These are phyloP conservation scores for Ceyx melanurus DNA, from an alignment of 2,113 vertebrate genomes.

Conservation along the genomic window DNA sequence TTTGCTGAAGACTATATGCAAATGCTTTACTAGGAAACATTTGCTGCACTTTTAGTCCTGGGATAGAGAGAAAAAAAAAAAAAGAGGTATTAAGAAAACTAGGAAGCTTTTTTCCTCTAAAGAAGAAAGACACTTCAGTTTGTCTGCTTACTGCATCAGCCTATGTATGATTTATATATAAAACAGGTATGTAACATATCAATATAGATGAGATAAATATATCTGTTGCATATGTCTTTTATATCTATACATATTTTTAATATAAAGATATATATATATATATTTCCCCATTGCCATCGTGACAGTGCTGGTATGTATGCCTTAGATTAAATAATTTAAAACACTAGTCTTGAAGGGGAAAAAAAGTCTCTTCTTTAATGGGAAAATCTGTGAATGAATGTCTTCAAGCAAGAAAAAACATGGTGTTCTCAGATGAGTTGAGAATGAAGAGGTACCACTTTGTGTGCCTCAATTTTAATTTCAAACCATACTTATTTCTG, in stretches of 20 bases:
- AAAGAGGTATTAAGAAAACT: background rate
- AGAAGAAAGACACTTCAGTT: background rate
- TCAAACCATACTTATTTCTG: background rate
- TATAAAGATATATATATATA: too few species aligned
- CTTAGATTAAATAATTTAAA: slow-evolving; percentile 39
- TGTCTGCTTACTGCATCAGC: background rate
- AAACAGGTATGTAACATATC: background rate
- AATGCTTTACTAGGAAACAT: background rate
- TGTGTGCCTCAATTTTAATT: slow-evolving; percentile 42
- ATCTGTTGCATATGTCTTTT: background rate
- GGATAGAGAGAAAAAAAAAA: background rate
- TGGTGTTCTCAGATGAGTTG: slow-evolving; percentile 15
- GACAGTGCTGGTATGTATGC: background rate
- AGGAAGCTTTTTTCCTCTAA: background rate
- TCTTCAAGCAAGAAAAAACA: slow-evolving; percentile 47
- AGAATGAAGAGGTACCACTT: background rate
- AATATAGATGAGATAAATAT: too few species aligned
- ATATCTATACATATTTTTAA: background rate
- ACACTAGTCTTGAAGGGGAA: background rate
- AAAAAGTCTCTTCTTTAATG: slow-evolving; percentile 41
- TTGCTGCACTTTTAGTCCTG: background rate
- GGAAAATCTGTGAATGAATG: slow-evolving; percentile 22
- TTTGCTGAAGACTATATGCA: background rate
- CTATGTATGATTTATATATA: background rate
- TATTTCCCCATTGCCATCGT: background rate